phyloP scores from a whole-genome alignment of 2,797 vertebrate genomes.

The Taenioides sp. region DNA sequence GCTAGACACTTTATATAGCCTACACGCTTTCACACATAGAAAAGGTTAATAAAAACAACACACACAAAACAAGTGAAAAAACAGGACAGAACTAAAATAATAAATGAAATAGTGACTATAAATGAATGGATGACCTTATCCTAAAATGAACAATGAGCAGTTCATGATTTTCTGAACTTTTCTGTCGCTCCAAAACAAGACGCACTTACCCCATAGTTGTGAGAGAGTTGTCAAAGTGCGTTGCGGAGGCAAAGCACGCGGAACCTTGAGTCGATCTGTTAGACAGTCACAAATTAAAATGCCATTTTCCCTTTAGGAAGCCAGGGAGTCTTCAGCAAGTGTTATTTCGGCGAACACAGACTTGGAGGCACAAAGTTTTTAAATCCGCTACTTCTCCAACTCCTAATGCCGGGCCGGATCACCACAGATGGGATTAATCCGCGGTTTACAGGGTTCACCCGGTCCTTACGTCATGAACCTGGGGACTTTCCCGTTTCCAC shows the following conservation, averaged over 20 bases:
- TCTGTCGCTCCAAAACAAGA: slow-evolving; percentile 1
- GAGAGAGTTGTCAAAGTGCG: slow-evolving; percentile 55
- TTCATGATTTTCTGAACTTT: slow-evolving; percentile 31
- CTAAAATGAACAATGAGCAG: neutral
- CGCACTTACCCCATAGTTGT: slow-evolving; percentile 76
- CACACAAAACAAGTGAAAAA: neutral
- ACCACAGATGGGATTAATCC: slow-evolving; percentile 55
- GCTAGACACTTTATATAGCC: neutral
- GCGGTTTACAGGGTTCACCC: slow-evolving; percentile 59
- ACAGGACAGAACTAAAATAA: neutral
- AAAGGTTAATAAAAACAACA: neutral
- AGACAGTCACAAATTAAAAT: slow-evolving; percentile 50
- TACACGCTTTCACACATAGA: neutral
- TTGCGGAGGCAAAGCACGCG: slow-evolving; percentile 61
- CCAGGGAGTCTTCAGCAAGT: slow-evolving; percentile 46
- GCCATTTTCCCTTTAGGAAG: slow-evolving; percentile 60
- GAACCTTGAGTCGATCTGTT: slow-evolving; percentile 30
- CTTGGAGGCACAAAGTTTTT: slow-evolving; percentile 73
- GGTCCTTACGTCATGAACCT: slow-evolving; percentile 67
- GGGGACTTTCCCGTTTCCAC: slow-evolving; percentile 63
- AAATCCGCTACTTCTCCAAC: slow-evolving; percentile 76
- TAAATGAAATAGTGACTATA: neutral
- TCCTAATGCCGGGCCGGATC: slow-evolving; percentile 65
- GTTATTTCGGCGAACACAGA: slow-evolving; percentile 58
- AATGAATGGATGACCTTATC: neutral